Evolutionary conservation across 2,797 vertebrate species (phyloP).

Genomic region (Hypotaenidia philippensis): DNA sequence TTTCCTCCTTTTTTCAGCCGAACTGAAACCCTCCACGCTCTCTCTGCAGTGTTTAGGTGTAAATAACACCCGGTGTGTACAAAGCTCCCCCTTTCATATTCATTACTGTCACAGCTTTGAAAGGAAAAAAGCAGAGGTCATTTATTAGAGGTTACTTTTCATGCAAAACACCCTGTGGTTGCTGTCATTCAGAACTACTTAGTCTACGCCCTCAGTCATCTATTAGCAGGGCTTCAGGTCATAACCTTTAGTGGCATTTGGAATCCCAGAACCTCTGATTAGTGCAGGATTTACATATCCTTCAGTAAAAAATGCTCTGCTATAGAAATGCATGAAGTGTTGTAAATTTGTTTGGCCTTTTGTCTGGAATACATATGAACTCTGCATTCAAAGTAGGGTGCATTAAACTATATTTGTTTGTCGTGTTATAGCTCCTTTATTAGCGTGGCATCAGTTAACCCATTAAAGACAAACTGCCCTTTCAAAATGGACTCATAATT

Average conservation of each 20-base stretch:
- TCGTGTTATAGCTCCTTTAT: conserved; percentile 61
- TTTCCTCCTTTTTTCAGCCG: background rate
- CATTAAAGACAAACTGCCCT: conserved; percentile 53
- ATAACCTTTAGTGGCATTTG: conserved; percentile 93
- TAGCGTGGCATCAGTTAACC: conserved; percentile 76
- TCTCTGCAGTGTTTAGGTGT: conserved; percentile 83
- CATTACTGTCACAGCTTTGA: conserved; percentile 91
- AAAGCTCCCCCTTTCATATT: conserved; percentile 88
- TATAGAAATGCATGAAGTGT: conserved; percentile 87
- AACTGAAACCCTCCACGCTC: conserved; percentile 36
- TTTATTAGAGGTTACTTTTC: conserved; percentile 91
- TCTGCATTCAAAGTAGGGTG: conserved; percentile 80
- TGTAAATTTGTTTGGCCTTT: conserved; percentile 94
- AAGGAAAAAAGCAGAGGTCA: conserved; percentile 92
- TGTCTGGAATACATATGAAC: conserved; percentile 85
- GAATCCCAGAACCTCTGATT: conserved; percentile 94
- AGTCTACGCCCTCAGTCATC: conserved; percentile 81
- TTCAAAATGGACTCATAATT: conserved; percentile 58
- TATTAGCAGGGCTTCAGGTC: conserved; percentile 91
- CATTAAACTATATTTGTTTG: conserved; percentile 80
- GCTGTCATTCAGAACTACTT: conserved; percentile 87
- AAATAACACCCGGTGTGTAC: conserved; percentile 89
- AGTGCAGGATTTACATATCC: conserved; percentile 94
- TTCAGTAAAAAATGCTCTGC: conserved; percentile 84
- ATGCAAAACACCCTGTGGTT: conserved; percentile 91